These are phyloP conservation scores for Anabas testudineus DNA, from an alignment of 2,797 vertebrate genomes.

Conservation along the genomic window DNA sequence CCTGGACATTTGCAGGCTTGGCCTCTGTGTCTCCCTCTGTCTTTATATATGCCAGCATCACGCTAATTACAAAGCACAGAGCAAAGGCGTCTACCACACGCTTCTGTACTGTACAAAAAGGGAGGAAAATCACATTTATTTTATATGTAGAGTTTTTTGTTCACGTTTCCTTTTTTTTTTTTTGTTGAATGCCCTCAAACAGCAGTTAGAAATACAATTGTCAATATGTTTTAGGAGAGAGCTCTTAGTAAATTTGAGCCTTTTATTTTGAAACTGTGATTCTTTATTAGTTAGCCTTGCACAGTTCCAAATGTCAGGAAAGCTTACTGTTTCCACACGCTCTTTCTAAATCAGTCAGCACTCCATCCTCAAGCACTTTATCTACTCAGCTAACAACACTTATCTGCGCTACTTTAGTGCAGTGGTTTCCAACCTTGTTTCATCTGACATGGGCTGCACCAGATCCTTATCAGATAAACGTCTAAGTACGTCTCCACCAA, in stretches of 20 bases:
- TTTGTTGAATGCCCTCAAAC: no score
- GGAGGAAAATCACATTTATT: not conserved
- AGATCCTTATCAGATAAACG: conserved; percentile 12
- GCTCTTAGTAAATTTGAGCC: not conserved
- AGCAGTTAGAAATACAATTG: conserved; percentile 16
- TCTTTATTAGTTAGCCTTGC: conserved; percentile 55
- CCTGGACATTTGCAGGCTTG: conserved; percentile 74
- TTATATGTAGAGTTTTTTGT: no score
- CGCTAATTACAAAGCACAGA: conserved; percentile 43
- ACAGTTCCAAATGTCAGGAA: conserved; percentile 62
- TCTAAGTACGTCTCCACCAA: not conserved
- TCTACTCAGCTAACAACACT: conserved; percentile 29
- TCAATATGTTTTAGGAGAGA: conserved; percentile 16
- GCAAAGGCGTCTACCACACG: not conserved
- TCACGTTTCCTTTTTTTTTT: no score
- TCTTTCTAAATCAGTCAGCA: not conserved
- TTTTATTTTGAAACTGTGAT: conserved; percentile 10
- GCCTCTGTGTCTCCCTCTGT: conserved; percentile 42
- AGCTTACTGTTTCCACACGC: conserved; percentile 19
- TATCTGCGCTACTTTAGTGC: conserved; percentile 1
- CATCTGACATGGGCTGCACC: not conserved
- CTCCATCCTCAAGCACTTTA: not conserved
- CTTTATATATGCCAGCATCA: conserved; percentile 43
- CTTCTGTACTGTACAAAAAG: not conserved
- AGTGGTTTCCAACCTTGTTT: not conserved